phyloP scores from a whole-genome alignment of 2,888 invertebrate species.

The Torymus tubicola region DNA sequence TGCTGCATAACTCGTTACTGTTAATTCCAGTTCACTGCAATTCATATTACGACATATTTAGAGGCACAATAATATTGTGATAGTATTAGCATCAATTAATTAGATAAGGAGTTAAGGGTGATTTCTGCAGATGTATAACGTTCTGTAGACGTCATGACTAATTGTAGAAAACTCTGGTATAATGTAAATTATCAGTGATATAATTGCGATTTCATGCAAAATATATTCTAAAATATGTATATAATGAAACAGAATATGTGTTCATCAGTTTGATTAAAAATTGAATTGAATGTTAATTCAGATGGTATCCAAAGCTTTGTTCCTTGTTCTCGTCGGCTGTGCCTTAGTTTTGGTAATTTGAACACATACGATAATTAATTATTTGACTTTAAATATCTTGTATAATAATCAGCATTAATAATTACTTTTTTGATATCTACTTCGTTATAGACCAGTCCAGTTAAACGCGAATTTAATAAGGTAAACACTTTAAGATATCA shows the following conservation, averaged over 20 bases:
- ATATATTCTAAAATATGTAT: background rate
- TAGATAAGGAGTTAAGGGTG: background rate
- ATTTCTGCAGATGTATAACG: background rate
- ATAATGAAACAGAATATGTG: conserved; percentile 9
- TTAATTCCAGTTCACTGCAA: too few relatives aligned
- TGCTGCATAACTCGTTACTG: too few relatives aligned
- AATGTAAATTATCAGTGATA: conserved; percentile 4
- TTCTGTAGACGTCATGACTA: background rate
- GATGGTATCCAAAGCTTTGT: conserved; percentile 27
- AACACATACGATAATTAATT: background rate
- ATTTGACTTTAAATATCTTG: background rate
- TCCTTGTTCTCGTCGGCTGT: conserved; percentile 31
- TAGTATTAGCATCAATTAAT: background rate
- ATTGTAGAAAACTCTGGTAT: conserved; percentile 2
- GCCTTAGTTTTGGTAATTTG: conserved; percentile 22
- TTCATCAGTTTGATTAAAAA: background rate
- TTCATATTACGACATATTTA: too few relatives aligned
- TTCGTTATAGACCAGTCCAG: too few relatives aligned
- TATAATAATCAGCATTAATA: background rate
- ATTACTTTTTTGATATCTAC: background rate
- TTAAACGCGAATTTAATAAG: too few relatives aligned
- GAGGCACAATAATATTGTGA: too few relatives aligned
- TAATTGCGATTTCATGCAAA: background rate
- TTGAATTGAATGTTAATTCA: background rate
- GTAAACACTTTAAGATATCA: too few relatives aligned